Evolutionary conservation across 1,140 invertebrate species (phyloP).

Genomic region (Micrasema longulum): DNA sequence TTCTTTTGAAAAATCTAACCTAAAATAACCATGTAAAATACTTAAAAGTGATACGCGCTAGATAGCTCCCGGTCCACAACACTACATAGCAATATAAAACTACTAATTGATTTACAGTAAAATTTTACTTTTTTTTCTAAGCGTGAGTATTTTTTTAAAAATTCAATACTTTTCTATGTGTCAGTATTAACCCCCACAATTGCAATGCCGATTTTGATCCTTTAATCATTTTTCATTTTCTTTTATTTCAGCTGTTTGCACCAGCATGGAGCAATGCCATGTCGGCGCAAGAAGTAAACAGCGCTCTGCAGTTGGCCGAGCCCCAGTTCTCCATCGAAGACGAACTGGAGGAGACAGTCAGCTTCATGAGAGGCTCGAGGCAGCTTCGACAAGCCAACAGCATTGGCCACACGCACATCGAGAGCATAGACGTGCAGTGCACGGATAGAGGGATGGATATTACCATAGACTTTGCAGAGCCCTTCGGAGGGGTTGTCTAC

Average conservation of each 20-base stretch:
- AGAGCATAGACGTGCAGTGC: constrained; percentile 75
- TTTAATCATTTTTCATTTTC: constrained; percentile 35
- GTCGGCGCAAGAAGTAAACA: constrained; percentile 63
- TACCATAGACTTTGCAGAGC: constrained; percentile 72
- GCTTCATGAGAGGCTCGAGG: constrained; percentile 62
- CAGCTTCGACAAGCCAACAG: constrained; percentile 44
- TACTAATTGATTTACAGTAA: too few species aligned
- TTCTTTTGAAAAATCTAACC: too few species aligned
- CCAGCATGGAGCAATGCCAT: constrained; percentile 64
- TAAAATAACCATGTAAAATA: too few species aligned
- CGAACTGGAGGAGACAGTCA: constrained; percentile 61
- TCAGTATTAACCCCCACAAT: constrained; percentile 2
- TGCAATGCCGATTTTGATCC: too few species aligned
- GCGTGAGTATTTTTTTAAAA: too few species aligned
- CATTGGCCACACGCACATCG: constrained; percentile 63
- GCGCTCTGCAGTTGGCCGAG: constrained; percentile 60
- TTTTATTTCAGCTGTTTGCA: constrained; percentile 63
- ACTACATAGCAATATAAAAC: too few species aligned
- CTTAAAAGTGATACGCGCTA: too few species aligned
- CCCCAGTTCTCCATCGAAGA: constrained; percentile 62
- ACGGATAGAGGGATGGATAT: constrained; percentile 71
- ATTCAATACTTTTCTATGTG: too few species aligned
- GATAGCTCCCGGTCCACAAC: too few species aligned
- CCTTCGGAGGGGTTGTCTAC: constrained; percentile 80
- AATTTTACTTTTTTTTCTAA: too few species aligned